A percentile compares a stretch with the other conserved stretches of the same genome.
Conservation (phyloP, 1,140 invertebrate genomes). For the Diachasmimorpha longicaudata region DNA sequence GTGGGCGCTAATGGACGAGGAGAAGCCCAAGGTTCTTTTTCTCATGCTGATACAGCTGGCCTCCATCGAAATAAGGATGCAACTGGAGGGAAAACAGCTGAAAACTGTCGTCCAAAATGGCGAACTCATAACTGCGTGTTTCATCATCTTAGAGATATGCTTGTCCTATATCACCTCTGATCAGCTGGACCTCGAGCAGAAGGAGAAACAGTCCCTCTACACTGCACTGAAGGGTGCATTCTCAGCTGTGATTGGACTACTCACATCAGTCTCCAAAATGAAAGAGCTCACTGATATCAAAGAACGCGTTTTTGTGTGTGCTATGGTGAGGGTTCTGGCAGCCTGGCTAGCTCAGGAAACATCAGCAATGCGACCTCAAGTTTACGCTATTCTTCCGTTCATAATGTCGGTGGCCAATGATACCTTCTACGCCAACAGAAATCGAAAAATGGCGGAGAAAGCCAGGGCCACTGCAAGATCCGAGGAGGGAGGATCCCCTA, state of each 20-base stretch:
- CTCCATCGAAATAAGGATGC: conserved; percentile 92
- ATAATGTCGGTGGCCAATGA: conserved; percentile 81
- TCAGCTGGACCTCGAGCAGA: conserved; percentile 82
- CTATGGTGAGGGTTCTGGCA: conserved; percentile 81
- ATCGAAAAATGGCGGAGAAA: conserved; percentile 70
- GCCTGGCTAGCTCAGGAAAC: conserved; percentile 93
- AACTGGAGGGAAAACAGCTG: conserved; percentile 83
- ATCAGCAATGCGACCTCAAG: conserved; percentile 82
- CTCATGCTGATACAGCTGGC: conserved; percentile 83
- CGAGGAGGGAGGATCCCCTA: conserved; percentile 50
- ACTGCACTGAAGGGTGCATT: conserved; percentile 90
- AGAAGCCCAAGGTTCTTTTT: conserved; percentile 82
- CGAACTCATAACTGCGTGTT: conserved; percentile 82
- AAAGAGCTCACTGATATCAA: conserved; percentile 69
- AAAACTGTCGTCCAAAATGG: conserved; percentile 78
- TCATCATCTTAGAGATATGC: conserved; percentile 81
- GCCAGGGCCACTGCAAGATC: conserved; percentile 62
- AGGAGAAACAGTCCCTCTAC: conserved; percentile 88
- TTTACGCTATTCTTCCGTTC: conserved; percentile 80
- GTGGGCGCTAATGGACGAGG: conserved; percentile 80
- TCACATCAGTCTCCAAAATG: conserved; percentile 76
- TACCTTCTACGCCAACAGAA: conserved; percentile 76
- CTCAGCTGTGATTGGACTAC: conserved; percentile 77
- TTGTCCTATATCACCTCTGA: conserved; percentile 83
- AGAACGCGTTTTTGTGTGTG: conserved; percentile 80